Conservation (phyloP, 2,888 invertebrate species). For the Epinotia nisella region DNA sequence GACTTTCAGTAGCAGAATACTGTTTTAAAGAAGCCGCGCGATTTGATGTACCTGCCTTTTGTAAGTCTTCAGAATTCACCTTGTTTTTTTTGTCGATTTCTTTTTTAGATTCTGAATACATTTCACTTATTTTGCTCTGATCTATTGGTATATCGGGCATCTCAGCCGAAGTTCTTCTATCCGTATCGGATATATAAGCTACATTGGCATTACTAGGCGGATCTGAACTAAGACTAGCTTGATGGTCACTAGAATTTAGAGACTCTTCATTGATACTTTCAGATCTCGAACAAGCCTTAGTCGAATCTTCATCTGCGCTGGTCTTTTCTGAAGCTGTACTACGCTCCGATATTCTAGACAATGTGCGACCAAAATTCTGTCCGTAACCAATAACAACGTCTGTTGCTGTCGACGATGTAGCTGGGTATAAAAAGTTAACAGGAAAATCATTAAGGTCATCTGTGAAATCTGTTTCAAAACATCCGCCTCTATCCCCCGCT, state of each 20-base stretch:
- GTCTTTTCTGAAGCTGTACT: conserved; percentile 95
- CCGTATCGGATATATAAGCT: conserved; percentile 91
- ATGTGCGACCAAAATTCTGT: conserved; percentile 90
- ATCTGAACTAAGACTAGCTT: conserved; percentile 93
- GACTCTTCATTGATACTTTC: conserved; percentile 94
- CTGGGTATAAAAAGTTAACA: conserved; percentile 90
- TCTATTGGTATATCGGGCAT: conserved; percentile 94
- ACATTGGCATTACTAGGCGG: conserved; percentile 90
- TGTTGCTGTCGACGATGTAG: conserved; percentile 85
- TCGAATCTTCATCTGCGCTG: conserved; percentile 93
- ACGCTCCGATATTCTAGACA: conserved; percentile 94
- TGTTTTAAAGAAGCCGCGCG: conserved; percentile 73
- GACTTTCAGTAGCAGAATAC: conserved; percentile 86
- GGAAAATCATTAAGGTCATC: conserved; percentile 92
- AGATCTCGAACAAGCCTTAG: conserved; percentile 93
- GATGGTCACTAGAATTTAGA: conserved; percentile 92
- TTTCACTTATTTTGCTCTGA: conserved; percentile 85
- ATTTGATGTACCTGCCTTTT: conserved; percentile 64
- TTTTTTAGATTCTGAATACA: conserved; percentile 83
- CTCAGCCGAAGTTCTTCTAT: conserved; percentile 92
- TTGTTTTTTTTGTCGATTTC: conserved; percentile 72
- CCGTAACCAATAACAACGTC: conserved; percentile 90
- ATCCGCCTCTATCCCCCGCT: conserved; percentile 57
- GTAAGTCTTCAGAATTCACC: conserved; percentile 57
- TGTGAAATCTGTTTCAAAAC: conserved; percentile 87